phyloP scores from a whole-genome alignment of 1,140 invertebrate species.

The Andricus grossulariae region DNA sequence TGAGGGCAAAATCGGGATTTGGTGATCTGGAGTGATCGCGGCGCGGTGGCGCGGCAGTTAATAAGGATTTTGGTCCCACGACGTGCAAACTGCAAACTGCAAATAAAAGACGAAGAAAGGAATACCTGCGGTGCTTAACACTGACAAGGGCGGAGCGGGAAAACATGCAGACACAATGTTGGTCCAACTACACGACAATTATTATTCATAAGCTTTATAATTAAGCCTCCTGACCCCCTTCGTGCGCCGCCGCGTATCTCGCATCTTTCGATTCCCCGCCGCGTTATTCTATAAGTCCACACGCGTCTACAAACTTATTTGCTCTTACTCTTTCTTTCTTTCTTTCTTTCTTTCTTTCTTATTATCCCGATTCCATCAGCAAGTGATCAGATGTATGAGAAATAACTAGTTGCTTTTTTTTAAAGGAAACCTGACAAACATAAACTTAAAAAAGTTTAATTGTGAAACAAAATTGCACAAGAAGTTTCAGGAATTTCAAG shows the following conservation, averaged over 20 bases:
- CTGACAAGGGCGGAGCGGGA: slow-evolving; percentile 65
- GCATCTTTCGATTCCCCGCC: slow-evolving; percentile 58
- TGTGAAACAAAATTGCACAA: no score
- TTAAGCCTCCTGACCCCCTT: slow-evolving; percentile 62
- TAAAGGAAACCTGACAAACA: no score
- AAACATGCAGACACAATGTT: slow-evolving; percentile 71
- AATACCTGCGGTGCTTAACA: slow-evolving; percentile 62
- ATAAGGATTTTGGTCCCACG: slow-evolving; percentile 56
- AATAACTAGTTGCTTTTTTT: no score
- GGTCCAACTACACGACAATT: slow-evolving; percentile 73
- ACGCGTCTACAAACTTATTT: no score
- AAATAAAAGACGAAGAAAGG: slow-evolving; percentile 52
- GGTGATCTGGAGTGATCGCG: slow-evolving; percentile 44
- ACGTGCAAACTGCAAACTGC: slow-evolving; percentile 57
- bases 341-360: no score
- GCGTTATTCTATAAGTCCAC: slow-evolving; percentile 3
- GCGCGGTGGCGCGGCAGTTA: slow-evolving; percentile 22
- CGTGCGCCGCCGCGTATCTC: slow-evolving; percentile 48
- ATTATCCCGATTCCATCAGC: no score
- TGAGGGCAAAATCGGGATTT: slow-evolving; percentile 41
- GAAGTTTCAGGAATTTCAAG: no score
- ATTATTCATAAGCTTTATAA: slow-evolving; percentile 73
- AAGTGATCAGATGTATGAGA: no score
- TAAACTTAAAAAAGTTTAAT: no score
- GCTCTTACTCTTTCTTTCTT: no score